Evolutionary conservation across 2,797 vertebrate genomes (phyloP), one percentile per base, ranked within the genome.

Genomic region (Myotis vivesi): DNA sequence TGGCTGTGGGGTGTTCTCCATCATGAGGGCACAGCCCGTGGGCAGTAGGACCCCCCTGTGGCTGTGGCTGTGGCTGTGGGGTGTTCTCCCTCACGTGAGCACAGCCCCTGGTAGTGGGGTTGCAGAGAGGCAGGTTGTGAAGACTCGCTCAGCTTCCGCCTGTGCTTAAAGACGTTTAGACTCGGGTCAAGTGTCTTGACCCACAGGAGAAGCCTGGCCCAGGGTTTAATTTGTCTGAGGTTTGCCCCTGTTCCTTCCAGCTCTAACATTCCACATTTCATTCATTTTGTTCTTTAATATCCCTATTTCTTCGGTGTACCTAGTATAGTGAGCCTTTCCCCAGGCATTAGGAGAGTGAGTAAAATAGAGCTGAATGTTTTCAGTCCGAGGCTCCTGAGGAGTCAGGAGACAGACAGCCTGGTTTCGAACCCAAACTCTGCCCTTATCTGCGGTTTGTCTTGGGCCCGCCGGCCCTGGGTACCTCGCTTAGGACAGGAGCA

Each of bases 71-170:
- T 69, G 33, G 25, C 38, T 7, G 2, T n/a, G 28, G 17, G 20
- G 15, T 2, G 0, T 12, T 33, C 11, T 41, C 49, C 15, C 15
- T 2, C n/a, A 23, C 0, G 0, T 38, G 69, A 7, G 3, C 49
- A 9, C 80, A 38, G 23, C 57, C 23, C 49, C 1, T 15, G 33
- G 46, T 2, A 1, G 4, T 13, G 20, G 19, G 15, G 5, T 13
- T 19, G 44, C 41, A 62, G 4, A 8, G 13, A n/a, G 25, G 4
- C 4, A 6, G 55, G n/a, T 4, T 33, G 36, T 49, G 55, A 19
- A 49, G n/a, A 36, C 71, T 69, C 15, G 22, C 71, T 53, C 15
- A 0, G 53, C 38, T 33, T 25, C 84, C 46, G 84, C 10, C 5
- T 6, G 44, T 12, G 17, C n/a, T 30, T n/a, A 36, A 5, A 55